These are phyloP conservation scores for Pyrrhopygopsis socrates DNA, from an alignment of 2,888 invertebrate species.

Conservation along the genomic window DNA sequence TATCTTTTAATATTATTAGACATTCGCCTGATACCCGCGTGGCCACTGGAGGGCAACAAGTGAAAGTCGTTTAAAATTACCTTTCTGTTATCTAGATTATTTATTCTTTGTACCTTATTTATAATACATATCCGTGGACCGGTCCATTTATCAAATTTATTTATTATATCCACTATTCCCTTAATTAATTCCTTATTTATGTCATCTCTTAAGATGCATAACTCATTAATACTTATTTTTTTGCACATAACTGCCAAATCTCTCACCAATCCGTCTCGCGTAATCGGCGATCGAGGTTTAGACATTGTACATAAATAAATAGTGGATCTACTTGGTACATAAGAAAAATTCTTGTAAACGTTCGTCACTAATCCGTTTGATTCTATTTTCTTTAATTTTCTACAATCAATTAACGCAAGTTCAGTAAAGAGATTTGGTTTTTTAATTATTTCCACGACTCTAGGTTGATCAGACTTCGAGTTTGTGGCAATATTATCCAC, in stretches of 20 bases:
- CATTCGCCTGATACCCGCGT: conserved; percentile 44
- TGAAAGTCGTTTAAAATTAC: conserved; percentile 10
- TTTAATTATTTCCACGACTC: conserved; percentile 66
- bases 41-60: conserved; percentile 38
- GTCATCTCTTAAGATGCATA: conserved; percentile 33
- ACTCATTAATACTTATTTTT: conserved; percentile 50
- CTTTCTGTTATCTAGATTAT: neutral
- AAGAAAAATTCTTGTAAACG: conserved; percentile 30
- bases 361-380: neutral
- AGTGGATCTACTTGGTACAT: conserved; percentile 35
- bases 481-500: neutral
- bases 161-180: conserved; percentile 60
- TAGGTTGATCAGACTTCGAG: conserved; percentile 71
- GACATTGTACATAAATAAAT: conserved; percentile 14
- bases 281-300: conserved; percentile 67
- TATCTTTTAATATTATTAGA: conserved; percentile 39
- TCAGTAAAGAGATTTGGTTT: conserved; percentile 66
- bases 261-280: conserved; percentile 63
- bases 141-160: conserved; percentile 56
- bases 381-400: no score
- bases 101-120: neutral
- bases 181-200: conserved; percentile 67
- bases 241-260: conserved; percentile 26
- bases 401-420: conserved; percentile 34
- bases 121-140: conserved; percentile 77